Evolutionary conservation across 2,888 invertebrate genomes (phyloP).

Genomic region (Norana najaformis): DNA sequence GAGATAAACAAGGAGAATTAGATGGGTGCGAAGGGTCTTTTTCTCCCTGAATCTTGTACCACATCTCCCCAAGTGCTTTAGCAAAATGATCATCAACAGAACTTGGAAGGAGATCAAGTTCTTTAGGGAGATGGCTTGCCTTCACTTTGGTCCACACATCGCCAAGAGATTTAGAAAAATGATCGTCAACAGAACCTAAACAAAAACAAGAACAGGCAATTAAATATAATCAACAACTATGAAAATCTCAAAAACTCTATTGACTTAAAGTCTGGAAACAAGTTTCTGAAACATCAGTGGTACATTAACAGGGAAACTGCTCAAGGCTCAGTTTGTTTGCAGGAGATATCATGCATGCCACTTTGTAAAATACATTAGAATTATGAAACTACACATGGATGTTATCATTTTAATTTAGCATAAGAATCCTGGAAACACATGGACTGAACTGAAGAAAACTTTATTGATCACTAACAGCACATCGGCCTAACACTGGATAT

Average conservation of each 20-base stretch:
- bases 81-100: conserved; percentile 87
- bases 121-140: conserved; percentile 40
- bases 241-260: not conserved
- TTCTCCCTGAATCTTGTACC: conserved; percentile 65
- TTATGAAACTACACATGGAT: not conserved
- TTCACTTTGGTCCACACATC: conserved; percentile 71
- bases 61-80: conserved; percentile 81
- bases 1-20: conserved; percentile 1
- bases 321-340: not conserved
- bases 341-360: no score
- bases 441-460: no score
- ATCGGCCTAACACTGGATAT: no score
- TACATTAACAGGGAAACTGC: not conserved
- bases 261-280: not conserved
- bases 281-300: not conserved
- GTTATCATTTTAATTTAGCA: no score
- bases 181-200: conserved; percentile 75
- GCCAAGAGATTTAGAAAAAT: conserved; percentile 87
- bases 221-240: not conserved
- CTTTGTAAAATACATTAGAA: not conserved
- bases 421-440: not conserved
- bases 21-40: not conserved
- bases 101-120: conserved; percentile 41
- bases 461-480: no score
- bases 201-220: not conserved